A percentile compares a stretch with the other conserved stretches of the same genome.
phyloP scores from a whole-genome alignment of 1,140 invertebrate species.

The Ceratosolen fusciceps region DNA sequence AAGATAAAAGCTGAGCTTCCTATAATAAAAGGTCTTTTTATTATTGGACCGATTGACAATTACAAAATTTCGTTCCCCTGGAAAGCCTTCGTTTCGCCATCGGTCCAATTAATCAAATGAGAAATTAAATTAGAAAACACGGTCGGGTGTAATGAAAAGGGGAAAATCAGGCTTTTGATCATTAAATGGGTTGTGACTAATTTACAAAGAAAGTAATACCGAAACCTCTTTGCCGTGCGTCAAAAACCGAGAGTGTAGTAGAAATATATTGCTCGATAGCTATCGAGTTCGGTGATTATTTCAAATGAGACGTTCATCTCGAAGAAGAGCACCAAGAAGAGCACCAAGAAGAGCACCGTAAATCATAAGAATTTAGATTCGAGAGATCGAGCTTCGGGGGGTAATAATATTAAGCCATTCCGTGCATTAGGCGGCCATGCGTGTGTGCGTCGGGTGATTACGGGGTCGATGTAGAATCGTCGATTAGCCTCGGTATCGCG shows the following conservation, averaged over 20 bases:
- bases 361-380: no score
- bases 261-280: not conserved
- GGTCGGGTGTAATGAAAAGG: not conserved
- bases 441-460: no score
- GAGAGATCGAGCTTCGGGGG: no score
- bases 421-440: no score
- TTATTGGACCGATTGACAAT: not conserved
- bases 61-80: not conserved
- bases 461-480: no score
- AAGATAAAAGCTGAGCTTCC: not conserved
- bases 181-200: slow-evolving; percentile 1
- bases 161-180: not conserved
- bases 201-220: slow-evolving; percentile 10
- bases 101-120: not conserved
- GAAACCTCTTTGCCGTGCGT: not conserved
- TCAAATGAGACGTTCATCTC: not conserved
- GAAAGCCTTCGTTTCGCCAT: not conserved
- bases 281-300: not conserved
- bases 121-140: not conserved
- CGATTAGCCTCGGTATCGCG: no score
- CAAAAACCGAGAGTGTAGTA: not conserved
- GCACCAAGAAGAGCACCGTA: not conserved
- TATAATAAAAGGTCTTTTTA: not conserved
- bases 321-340: not conserved
- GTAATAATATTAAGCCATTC: no score